Percentiles rank a stretch among this genome's conserved stretches.
These are phyloP conservation scores for Tilapia sparmanii DNA, from an alignment of 2,113 vertebrate genomes.

Conservation along the genomic window DNA sequence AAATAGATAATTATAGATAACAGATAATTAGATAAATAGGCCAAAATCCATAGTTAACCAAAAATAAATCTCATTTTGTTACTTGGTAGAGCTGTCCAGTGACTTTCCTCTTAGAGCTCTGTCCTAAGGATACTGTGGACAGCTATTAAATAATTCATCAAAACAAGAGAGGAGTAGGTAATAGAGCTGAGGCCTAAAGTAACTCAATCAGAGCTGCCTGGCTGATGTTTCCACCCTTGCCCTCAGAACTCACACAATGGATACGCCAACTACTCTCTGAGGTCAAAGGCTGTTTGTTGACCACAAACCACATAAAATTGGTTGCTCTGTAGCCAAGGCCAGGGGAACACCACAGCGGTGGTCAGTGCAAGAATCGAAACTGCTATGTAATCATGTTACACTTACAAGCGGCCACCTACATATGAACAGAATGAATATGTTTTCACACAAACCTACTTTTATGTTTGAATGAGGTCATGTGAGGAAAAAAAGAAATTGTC, in stretches of 20 bases:
- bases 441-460: background rate
- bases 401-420: conserved; percentile 26
- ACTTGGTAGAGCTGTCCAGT: background rate
- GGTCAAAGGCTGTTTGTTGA: conserved; percentile 69
- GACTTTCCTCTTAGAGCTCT: conserved; percentile 10
- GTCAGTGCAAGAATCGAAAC: conserved; percentile 13
- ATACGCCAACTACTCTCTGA: conserved; percentile 30
- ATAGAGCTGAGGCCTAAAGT: conserved; percentile 44
- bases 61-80: background rate
- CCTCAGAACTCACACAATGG: conserved; percentile 41
- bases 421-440: background rate
- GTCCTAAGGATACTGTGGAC: conserved; percentile 34
- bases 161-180: conserved; percentile 53
- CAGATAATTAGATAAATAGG: background rate
- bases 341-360: conserved; percentile 34
- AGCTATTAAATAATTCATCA: conserved; percentile 69
- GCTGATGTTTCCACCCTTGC: conserved; percentile 35
- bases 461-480: conserved; percentile 19
- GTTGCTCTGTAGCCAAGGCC: conserved; percentile 4
- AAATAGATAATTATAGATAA: background rate
- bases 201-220: conserved; percentile 60
- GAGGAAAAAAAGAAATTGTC: background rate
- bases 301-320: conserved; percentile 73
- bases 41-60: background rate
- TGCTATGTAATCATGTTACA: conserved; percentile 37